phyloP scores from a whole-genome alignment of 1,140 invertebrate species.

The Cotesia typhae region DNA sequence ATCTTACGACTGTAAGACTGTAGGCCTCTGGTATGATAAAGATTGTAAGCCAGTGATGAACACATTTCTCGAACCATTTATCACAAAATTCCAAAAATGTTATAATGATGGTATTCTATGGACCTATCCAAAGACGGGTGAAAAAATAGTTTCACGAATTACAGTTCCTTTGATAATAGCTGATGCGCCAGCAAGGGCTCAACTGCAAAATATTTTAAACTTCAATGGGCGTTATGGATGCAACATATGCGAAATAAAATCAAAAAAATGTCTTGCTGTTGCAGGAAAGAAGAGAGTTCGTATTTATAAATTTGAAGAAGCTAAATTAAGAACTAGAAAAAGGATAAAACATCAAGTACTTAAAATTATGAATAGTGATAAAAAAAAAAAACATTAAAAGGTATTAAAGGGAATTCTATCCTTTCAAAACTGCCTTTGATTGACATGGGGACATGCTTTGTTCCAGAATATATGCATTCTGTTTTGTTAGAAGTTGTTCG shows the following conservation, averaged over 20 bases:
- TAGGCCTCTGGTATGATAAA: constrained; percentile 39
- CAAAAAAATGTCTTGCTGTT: constrained; percentile 15
- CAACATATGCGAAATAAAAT: constrained; percentile 44
- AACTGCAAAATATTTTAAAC: constrained; percentile 44
- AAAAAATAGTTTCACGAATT: constrained; percentile 33
- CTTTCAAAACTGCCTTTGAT: constrained; percentile 35
- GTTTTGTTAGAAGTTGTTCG: constrained; percentile 38
- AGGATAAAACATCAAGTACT: constrained; percentile 36
- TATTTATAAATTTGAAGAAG: constrained; percentile 36
- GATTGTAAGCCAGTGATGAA: constrained; percentile 37
- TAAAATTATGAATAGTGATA: constrained; percentile 10
- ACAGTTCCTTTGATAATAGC: constrained; percentile 41
- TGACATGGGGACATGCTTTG: constrained; percentile 35
- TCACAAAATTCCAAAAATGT: constrained; percentile 36
- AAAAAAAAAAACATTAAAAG: constrained; percentile 28
- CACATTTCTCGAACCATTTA: constrained; percentile 40
- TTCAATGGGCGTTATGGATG: constrained; percentile 42
- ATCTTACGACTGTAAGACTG: neutral
- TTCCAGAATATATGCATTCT: constrained; percentile 46
- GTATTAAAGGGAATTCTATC: constrained; percentile 40
- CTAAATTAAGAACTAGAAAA: constrained; percentile 36
- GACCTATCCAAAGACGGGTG: constrained; percentile 36
- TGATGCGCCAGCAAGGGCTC: constrained; percentile 46
- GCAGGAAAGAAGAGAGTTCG: constrained; percentile 32
- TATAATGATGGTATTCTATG: constrained; percentile 40